Evolutionary conservation across 2,113 vertebrate genomes (phyloP).

Genomic region (Parotia lawesii): DNA sequence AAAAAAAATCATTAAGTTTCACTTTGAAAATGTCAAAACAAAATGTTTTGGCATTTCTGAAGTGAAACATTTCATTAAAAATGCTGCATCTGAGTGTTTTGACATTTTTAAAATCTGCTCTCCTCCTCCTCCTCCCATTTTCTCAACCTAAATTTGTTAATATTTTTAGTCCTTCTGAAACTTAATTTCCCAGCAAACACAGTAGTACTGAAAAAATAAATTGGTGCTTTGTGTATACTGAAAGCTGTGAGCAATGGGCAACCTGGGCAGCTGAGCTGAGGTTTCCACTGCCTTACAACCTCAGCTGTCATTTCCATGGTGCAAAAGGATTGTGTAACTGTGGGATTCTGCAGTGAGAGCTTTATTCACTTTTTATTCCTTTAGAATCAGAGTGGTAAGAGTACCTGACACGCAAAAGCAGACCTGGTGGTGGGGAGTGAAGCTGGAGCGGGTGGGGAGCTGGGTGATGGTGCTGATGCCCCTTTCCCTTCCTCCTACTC

Average conservation of each 20-base stretch:
- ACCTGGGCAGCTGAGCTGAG: not conserved
- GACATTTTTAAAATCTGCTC: slow-evolving; percentile 47
- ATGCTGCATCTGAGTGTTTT: slow-evolving; percentile 59
- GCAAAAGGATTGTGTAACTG: not conserved
- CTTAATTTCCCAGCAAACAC: not conserved
- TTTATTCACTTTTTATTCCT: not conserved
- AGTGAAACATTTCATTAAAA: slow-evolving; percentile 67
- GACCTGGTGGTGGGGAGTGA: not conserved
- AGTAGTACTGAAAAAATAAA: not conserved
- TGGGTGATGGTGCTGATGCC: not conserved
- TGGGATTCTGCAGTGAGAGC: not conserved
- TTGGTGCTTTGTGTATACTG: not conserved
- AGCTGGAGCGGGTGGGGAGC: not conserved
- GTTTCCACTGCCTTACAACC: not conserved
- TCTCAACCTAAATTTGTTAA: slow-evolving; percentile 34
- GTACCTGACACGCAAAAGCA: not conserved
- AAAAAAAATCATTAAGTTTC: slow-evolving; percentile 45
- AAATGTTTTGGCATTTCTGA: slow-evolving; percentile 69
- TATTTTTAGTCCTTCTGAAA: slow-evolving; percentile 33
- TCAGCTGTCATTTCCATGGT: not conserved
- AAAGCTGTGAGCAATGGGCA: not conserved
- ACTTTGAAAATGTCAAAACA: slow-evolving; percentile 65
- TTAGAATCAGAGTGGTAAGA: not conserved
- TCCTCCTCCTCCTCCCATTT: slow-evolving; percentile 5
- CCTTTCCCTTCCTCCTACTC: not conserved